These are phyloP conservation scores for Chloroceryle amazona DNA, from an alignment of 2,797 vertebrate species.

Conservation along the genomic window DNA sequence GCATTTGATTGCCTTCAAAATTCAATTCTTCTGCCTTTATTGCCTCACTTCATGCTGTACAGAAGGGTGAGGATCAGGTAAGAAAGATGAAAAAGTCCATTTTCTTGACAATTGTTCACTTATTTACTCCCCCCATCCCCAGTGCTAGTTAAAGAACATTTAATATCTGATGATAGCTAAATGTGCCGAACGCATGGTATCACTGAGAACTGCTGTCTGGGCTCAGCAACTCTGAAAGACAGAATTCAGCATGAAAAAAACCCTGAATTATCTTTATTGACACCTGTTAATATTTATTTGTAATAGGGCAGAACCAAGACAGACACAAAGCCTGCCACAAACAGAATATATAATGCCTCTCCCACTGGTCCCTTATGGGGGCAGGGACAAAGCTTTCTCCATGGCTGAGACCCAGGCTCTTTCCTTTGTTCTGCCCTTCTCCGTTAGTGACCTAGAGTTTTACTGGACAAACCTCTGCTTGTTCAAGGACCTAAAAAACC, in stretches of 20 bases:
- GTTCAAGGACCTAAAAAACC: background rate
- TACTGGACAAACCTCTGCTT: background rate
- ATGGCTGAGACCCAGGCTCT: background rate
- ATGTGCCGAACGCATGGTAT: background rate
- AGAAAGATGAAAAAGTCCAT: background rate
- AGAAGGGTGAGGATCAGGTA: background rate
- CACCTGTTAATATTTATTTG: background rate
- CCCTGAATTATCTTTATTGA: background rate
- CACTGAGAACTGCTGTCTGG: background rate
- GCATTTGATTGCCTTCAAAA: background rate
- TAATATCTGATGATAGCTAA: background rate
- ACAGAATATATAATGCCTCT: background rate
- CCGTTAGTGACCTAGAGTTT: background rate
- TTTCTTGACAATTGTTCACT: background rate
- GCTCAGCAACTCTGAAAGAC: background rate
- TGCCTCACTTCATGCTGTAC: background rate
- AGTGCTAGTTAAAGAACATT: background rate
- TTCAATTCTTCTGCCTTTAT: background rate
- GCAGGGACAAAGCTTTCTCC: background rate
- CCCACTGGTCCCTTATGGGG: background rate
- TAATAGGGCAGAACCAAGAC: background rate
- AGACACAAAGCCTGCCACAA: background rate
- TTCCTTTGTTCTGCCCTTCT: background rate
- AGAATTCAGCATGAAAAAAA: background rate
- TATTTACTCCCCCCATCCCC: rapidly evolving